A percentile compares a stretch with the other conserved stretches of the same genome.
phyloP scores from a whole-genome alignment of 2,888 invertebrate species.

The Tigriopus californicus region DNA sequence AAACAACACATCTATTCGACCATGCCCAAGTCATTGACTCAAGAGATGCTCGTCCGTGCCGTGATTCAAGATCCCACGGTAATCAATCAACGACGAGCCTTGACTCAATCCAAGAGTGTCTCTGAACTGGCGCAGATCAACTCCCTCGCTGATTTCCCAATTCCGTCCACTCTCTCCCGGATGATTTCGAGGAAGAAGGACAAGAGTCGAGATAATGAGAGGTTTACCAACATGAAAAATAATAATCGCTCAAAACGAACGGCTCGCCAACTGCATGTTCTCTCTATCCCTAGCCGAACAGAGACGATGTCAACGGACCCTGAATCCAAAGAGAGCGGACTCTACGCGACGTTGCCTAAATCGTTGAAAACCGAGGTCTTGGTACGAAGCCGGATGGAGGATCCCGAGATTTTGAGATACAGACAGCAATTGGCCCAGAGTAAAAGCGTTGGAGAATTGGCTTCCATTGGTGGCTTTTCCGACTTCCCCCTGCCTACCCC shows the following conservation, averaged over 20 bases:
- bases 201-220: no score
- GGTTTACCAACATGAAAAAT: no score
- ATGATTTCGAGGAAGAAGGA: background rate
- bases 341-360: background rate
- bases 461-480: background rate
- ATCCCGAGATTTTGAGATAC: background rate
- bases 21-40: background rate
- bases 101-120: background rate
- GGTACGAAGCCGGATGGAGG: slow-evolving; percentile 1
- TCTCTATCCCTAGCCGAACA: no score
- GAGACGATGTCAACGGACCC: no score
- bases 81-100: background rate
- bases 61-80: background rate
- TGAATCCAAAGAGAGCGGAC: no score
- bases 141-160: slow-evolving; percentile 7
- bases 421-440: background rate
- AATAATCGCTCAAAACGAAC: no score
- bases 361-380: slow-evolving; percentile 12
- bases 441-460: slow-evolving; percentile 12
- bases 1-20: background rate
- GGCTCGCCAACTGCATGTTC: no score
- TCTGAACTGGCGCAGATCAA: background rate
- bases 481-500: slow-evolving; percentile 6
- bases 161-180: background rate
- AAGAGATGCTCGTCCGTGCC: background rate